Evolutionary conservation across 2,113 vertebrate genomes (phyloP), one percentile per base, ranked within the genome.

Genomic region (Astatotilapia flaviijosephi): DNA sequence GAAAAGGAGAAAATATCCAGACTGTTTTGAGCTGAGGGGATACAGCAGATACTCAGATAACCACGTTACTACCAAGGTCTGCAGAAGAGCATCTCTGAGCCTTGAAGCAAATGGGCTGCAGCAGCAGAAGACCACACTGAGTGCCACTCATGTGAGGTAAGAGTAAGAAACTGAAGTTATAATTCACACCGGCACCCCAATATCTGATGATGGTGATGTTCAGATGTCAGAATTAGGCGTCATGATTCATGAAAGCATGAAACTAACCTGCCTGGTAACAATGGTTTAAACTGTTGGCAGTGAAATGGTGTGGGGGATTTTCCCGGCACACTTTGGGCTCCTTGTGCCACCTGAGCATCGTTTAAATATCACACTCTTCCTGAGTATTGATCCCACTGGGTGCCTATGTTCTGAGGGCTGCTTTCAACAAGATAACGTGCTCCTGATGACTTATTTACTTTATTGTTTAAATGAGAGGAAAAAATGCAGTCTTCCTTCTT

Each of bases 131-230:
- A 11, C 21, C 9, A 0, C 68, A 73, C 37, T 3, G 5, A 10
- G 70, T 28, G 14, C 6, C 42, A 28, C 40, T 28, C 6, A 10
- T 19, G 9, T 47, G 9, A 75, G 40, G 14, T 3, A 73, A 17
- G 14, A 73, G 15, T 4, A 0, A 45, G 9, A 47, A 28, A 5
- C 3, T 47, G 40, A 47, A 23, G 68, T 26, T 28, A 17, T 45
- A 47, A 7, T 28, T 47, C 14, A 10, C 68, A 28, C 68, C 0
- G 0, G 68, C 37, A 45, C 35, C 9, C 1, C 60, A 68, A 37
- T 12, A 65, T 13, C 19, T 37, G 33, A 37, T 21, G 60, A 68
- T 4, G 19, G 33, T 68, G 33, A 37, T 3, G 1, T 21, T 37
- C 4, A 68, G 33, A 68, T 13, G 33, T 68, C 6, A 37, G 11